phyloP scores from a whole-genome alignment of 1,140 invertebrate species.

The Fopius arisanus region DNA sequence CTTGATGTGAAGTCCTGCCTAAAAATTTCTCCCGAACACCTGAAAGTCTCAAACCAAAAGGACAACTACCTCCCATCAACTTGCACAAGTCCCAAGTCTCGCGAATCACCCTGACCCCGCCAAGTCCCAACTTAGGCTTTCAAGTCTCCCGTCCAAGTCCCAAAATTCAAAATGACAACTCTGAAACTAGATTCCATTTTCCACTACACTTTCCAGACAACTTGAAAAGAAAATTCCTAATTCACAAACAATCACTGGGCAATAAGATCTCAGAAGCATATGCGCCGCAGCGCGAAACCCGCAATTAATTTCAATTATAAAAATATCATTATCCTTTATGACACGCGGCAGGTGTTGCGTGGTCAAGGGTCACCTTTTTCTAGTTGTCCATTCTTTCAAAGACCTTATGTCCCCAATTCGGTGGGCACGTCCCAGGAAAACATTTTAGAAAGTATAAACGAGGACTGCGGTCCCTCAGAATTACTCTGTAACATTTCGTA shows the following conservation, averaged over 20 bases:
- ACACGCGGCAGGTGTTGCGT: slow-evolving; percentile 54
- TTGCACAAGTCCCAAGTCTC: too few relatives aligned
- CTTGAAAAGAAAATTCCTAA: not conserved
- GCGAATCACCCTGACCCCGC: too few relatives aligned
- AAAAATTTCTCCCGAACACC: too few relatives aligned
- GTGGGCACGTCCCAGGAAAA: slow-evolving; percentile 18
- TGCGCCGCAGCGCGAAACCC: slow-evolving; percentile 22
- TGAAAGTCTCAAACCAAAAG: too few relatives aligned
- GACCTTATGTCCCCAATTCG: slow-evolving; percentile 17
- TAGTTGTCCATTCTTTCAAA: not conserved
- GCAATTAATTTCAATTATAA: slow-evolving; percentile 66
- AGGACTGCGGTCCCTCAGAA: not conserved
- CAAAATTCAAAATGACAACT: too few relatives aligned
- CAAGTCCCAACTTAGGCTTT: too few relatives aligned
- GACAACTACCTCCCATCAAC: too few relatives aligned
- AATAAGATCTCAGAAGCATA: not conserved
- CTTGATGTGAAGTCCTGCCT: too few relatives aligned
- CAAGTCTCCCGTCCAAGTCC: too few relatives aligned
- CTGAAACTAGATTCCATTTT: too few relatives aligned
- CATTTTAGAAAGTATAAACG: slow-evolving; percentile 9
- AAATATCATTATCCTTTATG: slow-evolving; percentile 64
- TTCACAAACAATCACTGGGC: not conserved
- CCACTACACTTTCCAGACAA: too few relatives aligned
- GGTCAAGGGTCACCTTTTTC: slow-evolving; percentile 59
- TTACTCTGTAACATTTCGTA: not conserved